phyloP scores from a whole-genome alignment of 2,113 vertebrate genomes.

The Boleophthalmus pectinirostris region DNA sequence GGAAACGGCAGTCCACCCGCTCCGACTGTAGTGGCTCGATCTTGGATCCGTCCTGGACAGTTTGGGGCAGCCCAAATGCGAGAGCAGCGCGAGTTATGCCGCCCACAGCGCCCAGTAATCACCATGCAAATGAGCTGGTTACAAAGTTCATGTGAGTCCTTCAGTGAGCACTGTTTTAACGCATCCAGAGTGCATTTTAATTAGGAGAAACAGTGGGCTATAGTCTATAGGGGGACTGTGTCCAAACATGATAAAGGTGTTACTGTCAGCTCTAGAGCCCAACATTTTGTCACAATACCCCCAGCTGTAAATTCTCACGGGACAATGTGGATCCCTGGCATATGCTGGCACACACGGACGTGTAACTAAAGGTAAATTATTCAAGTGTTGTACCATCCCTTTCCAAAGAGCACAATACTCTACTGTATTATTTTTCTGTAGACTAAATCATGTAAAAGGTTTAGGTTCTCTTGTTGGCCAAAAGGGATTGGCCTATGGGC shows the following conservation, averaged over 20 bases:
- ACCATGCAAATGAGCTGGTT: not conserved
- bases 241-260: not conserved
- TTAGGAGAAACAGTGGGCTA: not conserved
- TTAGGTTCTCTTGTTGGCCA: not conserved
- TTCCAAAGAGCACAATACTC: not conserved
- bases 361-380: not conserved
- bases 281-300: not conserved
- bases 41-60: slow-evolving; percentile 26
- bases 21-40: slow-evolving; percentile 5
- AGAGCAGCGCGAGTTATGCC: not conserved
- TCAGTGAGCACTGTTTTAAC: not conserved
- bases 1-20: slow-evolving; percentile 34
- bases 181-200: not conserved
- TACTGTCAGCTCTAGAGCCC: not conserved
- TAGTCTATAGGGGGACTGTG: not conserved
- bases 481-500: not conserved
- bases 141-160: slow-evolving; percentile 43
- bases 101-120: slow-evolving; percentile 35
- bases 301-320: not conserved
- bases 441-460: not conserved
- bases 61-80: slow-evolving; percentile 30
- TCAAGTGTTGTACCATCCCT: no score
- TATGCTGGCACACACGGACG: not conserved
- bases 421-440: no score
- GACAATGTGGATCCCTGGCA: not conserved